Percentiles rank a stretch among this genome's conserved stretches.
Evolutionary conservation across 1,140 invertebrate species (phyloP).

Genomic region (Drosophila teissieri): DNA sequence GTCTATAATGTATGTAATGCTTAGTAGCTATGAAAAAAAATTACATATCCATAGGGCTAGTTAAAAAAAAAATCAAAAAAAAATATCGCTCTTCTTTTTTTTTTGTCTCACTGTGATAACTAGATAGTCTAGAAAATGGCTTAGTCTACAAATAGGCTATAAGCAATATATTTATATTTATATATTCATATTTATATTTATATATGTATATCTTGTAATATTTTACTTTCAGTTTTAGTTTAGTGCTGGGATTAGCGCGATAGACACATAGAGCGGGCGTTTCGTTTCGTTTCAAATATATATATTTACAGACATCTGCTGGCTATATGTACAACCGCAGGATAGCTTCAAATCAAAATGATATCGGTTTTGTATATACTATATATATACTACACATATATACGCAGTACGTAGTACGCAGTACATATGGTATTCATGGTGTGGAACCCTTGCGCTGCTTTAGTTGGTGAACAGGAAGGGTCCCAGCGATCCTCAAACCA

Average conservation of each 20-base stretch:
- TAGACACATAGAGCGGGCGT: constrained; percentile 33
- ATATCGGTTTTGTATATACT: neutral
- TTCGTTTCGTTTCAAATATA: neutral
- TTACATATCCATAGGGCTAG: constrained; percentile 61
- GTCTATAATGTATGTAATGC: constrained; percentile 25
- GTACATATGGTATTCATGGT: neutral
- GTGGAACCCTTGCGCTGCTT: constrained; percentile 69
- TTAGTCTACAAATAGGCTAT: constrained; percentile 33
- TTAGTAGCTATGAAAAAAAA: constrained; percentile 37
- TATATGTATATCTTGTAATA: neutral
- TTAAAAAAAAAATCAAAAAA: constrained; percentile 46
- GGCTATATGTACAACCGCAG: constrained; percentile 40
- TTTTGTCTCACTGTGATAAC: neutral
- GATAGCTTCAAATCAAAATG: constrained; percentile 1
- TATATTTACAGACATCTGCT: constrained; percentile 35
- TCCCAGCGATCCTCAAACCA: constrained; percentile 84
- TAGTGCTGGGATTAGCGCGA: constrained; percentile 8
- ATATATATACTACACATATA: constrained; percentile 1
- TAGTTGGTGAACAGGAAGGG: constrained; percentile 83
- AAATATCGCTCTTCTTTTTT: constrained; percentile 7
- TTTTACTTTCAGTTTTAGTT: constrained; percentile 1
- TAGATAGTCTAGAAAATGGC: constrained; percentile 29
- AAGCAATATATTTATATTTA: constrained; percentile 26
- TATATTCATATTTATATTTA: neutral
- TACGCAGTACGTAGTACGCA: neutral